Evolutionary conservation across 2,888 invertebrate genomes (phyloP).

Genomic region (Julus scandinavius): DNA sequence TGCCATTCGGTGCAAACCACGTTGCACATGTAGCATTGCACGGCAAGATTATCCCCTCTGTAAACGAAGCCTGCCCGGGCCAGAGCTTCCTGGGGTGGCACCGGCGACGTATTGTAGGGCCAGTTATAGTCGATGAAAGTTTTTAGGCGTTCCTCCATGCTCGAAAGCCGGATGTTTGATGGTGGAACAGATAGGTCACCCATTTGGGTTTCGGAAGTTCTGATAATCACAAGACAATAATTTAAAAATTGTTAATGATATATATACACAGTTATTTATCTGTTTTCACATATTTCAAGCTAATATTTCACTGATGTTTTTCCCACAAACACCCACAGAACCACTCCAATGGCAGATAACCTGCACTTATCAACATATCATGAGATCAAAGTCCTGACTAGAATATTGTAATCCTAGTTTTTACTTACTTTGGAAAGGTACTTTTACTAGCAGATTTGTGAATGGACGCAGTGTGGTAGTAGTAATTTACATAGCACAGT

Average conservation of each 20-base stretch:
- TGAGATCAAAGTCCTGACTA: too few species aligned
- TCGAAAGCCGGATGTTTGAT: not conserved
- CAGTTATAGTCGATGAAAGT: constrained; percentile 74
- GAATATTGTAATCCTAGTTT: too few species aligned
- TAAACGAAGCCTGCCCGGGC: constrained; percentile 84
- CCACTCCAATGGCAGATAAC: too few species aligned
- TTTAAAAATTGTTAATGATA: not conserved
- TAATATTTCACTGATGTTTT: too few species aligned
- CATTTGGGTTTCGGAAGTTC: not conserved
- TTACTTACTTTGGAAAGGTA: too few species aligned
- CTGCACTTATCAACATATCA: too few species aligned
- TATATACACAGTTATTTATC: not conserved
- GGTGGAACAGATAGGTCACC: constrained; percentile 36
- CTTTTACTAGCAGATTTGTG: too few species aligned
- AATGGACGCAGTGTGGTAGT: too few species aligned
- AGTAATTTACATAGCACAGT: too few species aligned
- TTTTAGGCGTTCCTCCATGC: constrained; percentile 72
- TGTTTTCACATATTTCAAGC: not conserved
- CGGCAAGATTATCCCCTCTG: constrained; percentile 75
- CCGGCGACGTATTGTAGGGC: constrained; percentile 78
- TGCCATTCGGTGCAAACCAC: constrained; percentile 79
- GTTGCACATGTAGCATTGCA: constrained; percentile 83
- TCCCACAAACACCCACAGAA: too few species aligned
- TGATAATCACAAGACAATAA: not conserved
- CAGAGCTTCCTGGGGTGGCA: constrained; percentile 70